phyloP scores from a whole-genome alignment of 2,113 vertebrate genomes.

The Charina bottae region DNA sequence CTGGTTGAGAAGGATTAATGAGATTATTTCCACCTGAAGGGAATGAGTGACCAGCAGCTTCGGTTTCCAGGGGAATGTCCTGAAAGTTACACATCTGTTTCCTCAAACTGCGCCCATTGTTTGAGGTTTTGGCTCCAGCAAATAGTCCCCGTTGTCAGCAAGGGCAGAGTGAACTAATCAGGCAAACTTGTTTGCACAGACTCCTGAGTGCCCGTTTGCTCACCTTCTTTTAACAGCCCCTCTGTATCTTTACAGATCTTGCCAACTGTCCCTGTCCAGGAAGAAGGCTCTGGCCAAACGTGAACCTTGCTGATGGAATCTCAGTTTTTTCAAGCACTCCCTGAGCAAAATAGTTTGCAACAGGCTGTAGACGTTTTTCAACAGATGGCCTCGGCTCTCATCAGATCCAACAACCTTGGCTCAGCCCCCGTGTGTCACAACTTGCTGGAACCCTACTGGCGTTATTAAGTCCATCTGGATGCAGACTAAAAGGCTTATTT shows the following conservation, averaged over 20 bases:
- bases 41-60: constrained; percentile 54
- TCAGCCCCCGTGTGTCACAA: not conserved
- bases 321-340: not conserved
- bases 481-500: no score
- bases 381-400: not conserved
- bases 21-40: constrained; percentile 31
- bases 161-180: not conserved
- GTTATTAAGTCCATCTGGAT: not conserved
- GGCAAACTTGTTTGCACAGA: constrained; percentile 1
- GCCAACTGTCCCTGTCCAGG: not conserved
- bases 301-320: constrained; percentile 16
- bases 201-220: not conserved
- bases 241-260: not conserved
- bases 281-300: constrained; percentile 2
- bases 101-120: constrained; percentile 32
- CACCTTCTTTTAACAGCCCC: not conserved
- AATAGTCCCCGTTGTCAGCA: not conserved
- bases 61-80: not conserved
- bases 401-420: no score
- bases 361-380: rapidly evolving
- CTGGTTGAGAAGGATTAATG: constrained; percentile 38
- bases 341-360: not conserved
- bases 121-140: constrained; percentile 30
- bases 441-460: not conserved
- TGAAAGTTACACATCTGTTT: not conserved